Base-by-base conservation (phyloP, 2,888 invertebrate species). In the Melieria picta region DNA sequence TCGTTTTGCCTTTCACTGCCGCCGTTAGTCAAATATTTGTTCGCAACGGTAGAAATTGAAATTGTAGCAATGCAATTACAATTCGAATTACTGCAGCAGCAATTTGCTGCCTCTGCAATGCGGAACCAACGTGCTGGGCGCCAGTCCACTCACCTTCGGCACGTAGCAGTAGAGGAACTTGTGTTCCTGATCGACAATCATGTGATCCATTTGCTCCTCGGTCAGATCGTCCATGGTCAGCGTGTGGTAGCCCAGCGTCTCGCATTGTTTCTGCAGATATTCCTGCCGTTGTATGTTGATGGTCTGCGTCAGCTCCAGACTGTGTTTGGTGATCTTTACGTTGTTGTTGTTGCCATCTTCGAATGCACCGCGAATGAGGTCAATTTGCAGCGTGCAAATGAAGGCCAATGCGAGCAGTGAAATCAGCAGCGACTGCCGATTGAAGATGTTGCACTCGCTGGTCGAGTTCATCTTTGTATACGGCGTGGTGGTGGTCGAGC, bases 131-230 rank as follows among this genome's bases (percentile, higher is more conserved):
- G n/a, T 50, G 50, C 50, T 50, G 9, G n/a, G 58, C 58, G 30
- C 13, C n/a, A 13, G 7, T 58, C 10, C 61, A 69, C 89, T 89
- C 89, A 94, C 94, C 91, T 97, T 97, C 72, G 97, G 97, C 76
- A 97, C 95, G 86, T 96, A 96, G 84, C 97, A 97, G 83, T 97
- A 97, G 11, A 97, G 88, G 13, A 97, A 88, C 84, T 93, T 93
- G 82, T 95, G 94, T 72, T 91, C 89, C 79, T 94, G 93, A 84
- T 97, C 95, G 30, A 97, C 92, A 75, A 96, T 88, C 84, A 96
- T 90, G 82, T 96, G 95, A 81, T 93, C 91, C 80, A 95, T 89
- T 78, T 91, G 90, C 71, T 88, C 88, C 11, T 89, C 88, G 47
- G 88, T 87, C 60, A 90, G 81, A 74, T 89, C 87, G 74, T 89